phyloP scores from a whole-genome alignment of 2,797 vertebrate genomes.

The Heterohyrax brucei region DNA sequence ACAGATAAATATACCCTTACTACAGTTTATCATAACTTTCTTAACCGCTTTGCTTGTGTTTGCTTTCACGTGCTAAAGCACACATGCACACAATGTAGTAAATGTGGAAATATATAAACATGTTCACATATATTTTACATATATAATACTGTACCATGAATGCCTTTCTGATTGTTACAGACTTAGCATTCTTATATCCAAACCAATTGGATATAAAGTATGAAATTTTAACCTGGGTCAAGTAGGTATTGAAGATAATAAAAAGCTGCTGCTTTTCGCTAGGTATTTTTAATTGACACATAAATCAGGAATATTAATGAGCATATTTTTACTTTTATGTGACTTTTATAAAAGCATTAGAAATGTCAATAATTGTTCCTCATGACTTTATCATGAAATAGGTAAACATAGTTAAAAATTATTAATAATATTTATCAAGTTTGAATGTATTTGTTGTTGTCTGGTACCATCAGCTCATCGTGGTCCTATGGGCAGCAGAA shows the following conservation, averaged over 20 bases:
- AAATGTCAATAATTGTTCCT: not conserved
- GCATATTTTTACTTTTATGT: not conserved
- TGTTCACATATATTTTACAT: not conserved
- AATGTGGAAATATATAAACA: not conserved
- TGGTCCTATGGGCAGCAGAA: too few species aligned
- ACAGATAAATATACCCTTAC: not conserved
- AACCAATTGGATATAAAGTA: constrained; percentile 2
- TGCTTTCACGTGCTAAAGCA: not conserved
- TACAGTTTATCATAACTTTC: not conserved
- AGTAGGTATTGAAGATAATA: not conserved
- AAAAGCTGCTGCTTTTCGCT: not conserved
- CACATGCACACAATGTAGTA: not conserved
- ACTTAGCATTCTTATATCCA: not conserved
- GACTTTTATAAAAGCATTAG: not conserved
- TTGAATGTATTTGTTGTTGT: not conserved
- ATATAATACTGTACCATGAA: not conserved
- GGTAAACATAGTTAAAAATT: not conserved
- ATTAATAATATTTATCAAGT: not conserved
- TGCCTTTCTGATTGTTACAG: not conserved
- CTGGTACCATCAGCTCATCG: too few species aligned
- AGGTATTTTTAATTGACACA: not conserved
- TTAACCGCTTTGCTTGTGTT: not conserved
- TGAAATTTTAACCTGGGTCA: not conserved
- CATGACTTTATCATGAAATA: not conserved
- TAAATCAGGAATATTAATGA: not conserved